Base-by-base conservation (phyloP, 1,140 invertebrate genomes). In the Sycophaga agraensis region DNA sequence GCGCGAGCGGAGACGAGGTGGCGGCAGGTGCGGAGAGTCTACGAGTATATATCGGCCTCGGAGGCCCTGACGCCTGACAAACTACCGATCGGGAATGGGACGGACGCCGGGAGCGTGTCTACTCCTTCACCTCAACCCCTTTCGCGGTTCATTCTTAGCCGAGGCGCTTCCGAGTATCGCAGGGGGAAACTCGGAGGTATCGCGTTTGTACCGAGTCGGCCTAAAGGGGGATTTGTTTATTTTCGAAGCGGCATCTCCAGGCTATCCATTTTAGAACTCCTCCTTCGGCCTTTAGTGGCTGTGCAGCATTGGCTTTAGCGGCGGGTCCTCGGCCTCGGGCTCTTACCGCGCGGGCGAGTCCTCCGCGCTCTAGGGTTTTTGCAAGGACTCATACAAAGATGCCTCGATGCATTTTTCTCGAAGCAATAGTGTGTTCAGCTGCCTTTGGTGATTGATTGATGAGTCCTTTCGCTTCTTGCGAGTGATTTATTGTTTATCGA, bases 81-180 rank as follows among this genome's bases (percentile, higher is more conserved):
- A 74, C 68, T 68, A 48, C 62, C 66, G 70, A 76, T 75, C 70
- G 67, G 58, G 61, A 70, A 76, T 73, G 73, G 74, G 74, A 72
- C 73, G 73, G 70, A 70, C 8, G 9, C 11, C 40, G 40, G 7
- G 28, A 6, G 21, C 21, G 19, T 19, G 46, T 19, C 16, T 42
- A 37, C 22, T 40, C 42, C 63, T 48, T 31, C 48, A 42, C n/a
- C 31, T 42, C 51, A 12, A 11, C n/a, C n/a, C 4, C 1, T 7
- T 34, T 26, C 34, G 1, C 31, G 17, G 39, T 48, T 54, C 59
- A 53, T 60, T 60, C 49, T 60, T 54, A 60, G 59, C 16, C 39
- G 39, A 42, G 43, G 5, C 21, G 26, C n/a, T 34, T 19, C 7
- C 24, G 3, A 2, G 14, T 40, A 22, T 14, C 39, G 51, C 37